These are phyloP conservation scores for Enteromius afrohamiltoni DNA, from an alignment of 2,797 vertebrate genomes.

Conservation along the genomic window DNA sequence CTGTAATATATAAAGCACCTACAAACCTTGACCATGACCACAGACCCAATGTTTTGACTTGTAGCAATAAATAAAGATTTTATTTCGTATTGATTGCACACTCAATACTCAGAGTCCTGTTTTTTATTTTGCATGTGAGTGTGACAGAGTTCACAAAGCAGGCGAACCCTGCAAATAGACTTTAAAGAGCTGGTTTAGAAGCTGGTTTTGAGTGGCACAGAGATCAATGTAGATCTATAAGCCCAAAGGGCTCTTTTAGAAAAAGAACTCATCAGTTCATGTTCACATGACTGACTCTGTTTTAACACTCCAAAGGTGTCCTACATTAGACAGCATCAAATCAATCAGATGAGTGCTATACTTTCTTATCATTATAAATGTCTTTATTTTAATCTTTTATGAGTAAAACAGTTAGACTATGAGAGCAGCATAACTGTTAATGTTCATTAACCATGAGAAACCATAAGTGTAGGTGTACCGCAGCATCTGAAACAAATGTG, in stretches of 20 bases:
- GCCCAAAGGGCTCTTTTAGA: slow-evolving; percentile 18
- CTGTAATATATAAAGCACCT: background rate
- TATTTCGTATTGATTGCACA: slow-evolving; percentile 4
- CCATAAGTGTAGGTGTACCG: background rate
- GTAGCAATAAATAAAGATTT: slow-evolving; percentile 4
- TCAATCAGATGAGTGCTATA: background rate
- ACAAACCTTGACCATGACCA: background rate
- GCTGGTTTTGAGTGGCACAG: slow-evolving; percentile 17
- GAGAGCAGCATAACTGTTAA: background rate
- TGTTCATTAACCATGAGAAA: background rate
- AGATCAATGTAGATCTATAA: slow-evolving; percentile 31
- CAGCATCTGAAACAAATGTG: slow-evolving; percentile 1
- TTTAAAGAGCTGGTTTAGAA: slow-evolving; percentile 24
- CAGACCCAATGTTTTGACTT: background rate
- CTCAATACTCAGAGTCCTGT: background rate
- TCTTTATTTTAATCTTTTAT: background rate
- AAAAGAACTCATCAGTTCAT: slow-evolving; percentile 38
- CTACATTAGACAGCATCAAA: slow-evolving; percentile 23
- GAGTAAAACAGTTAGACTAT: background rate
- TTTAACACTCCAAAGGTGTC: slow-evolving; percentile 17
- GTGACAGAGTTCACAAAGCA: background rate
- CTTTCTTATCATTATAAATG: background rate
- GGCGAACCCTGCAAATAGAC: background rate
- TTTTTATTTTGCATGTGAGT: background rate
- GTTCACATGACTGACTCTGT: slow-evolving; percentile 35